Evolutionary conservation across 2,797 vertebrate genomes (phyloP), one percentile per base, ranked within the genome.

Genomic region (Tokudaia tokunoshimensis): DNA sequence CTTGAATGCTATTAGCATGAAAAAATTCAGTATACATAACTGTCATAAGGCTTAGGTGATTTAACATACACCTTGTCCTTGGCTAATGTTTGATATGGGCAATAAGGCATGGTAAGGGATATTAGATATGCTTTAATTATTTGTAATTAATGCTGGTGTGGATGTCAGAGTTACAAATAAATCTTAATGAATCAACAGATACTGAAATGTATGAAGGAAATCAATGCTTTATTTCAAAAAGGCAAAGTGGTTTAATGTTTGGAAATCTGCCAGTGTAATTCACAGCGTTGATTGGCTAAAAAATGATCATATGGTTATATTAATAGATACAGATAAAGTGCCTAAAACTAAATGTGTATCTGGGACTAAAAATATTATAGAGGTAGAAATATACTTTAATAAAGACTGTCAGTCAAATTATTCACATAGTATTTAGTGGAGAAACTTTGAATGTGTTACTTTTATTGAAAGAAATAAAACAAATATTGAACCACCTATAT

Each of bases 161-260:
- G 63, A 61, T 61, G 57, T 75, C 41, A 88, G 93, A 91, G n/a
- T 88, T 91, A 82, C 52, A 91, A 92, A 84, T 57, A 78, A 95
- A 74, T 67, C 47, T 17, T 59, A 80, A 20, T 74, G 78, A 88
- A 75, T n/a, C 47, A 83, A 80, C 26, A 91, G 50, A 75, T 34
- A 84, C n/a, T 84, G 57, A 88, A 83, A 75, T 61, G 34, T 75
- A 75, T 26, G 70, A 85, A n/a, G 70, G 57, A 82, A 67, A 61
- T 47, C 22, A 55, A 70, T 65, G 65, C 17, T 65, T 94, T 65
- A 79, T 50, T 94, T 92, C 19, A 89, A 41, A 57, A 84, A 65
- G n/a, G 31, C 63, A 88, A 91, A 61, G 91, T 20, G 13, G 9
- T 70, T 61, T 72, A 83, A 70, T 24, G 50, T 57, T 67, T 57